Base-by-base conservation (phyloP, 2,113 vertebrate species). In the Sebastes fasciatus region DNA sequence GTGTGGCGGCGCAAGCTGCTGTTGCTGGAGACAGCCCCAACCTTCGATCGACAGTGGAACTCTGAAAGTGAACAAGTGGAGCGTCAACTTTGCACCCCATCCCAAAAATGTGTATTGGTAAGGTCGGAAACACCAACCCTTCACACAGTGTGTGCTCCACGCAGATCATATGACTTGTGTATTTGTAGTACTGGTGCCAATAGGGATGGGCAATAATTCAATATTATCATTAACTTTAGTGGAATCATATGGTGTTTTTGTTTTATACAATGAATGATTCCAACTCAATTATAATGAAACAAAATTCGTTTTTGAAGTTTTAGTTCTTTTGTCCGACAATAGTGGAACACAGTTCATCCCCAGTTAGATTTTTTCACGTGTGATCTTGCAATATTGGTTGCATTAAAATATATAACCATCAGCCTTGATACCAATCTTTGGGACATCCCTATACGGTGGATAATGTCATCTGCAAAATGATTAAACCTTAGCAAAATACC, bases 101-200 rank as follows among this genome's bases (percentile, higher is more conserved):
- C 97, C 97, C 1, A 95, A 96, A 88, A 97, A 98, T 84, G 95
- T 99, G 64, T 97, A 94, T 73, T 99, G 98, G 98, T 99, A 93
- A 96, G 95, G 7, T 17, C 42, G 13, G 16, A 82, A 26, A 55
- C 1, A 1, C 16, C 13, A 52, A 61, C 8, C 16, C 13, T 11
- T 43, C 13, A 23, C 49, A 63, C 5, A 6, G 6, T 2, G 1
- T 51, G 49, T 26, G 6, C 46, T 52, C 49, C n/a, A 12, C 58
- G 26, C 4, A 52, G 52, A 63, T 61, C 60, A 40, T 4, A 46
- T 72, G 51, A 40, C 12, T 14, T 61, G 4, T 34, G 6, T 9
- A 26, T 57, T 71, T 45, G 16, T 52, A 34, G 5, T 5, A 1
- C 43, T 63, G 13, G 46, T 67, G 67, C 42, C 16, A 62, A 5